phyloP scores from a whole-genome alignment of 2,888 invertebrate species.

The Uropetala carovei region DNA sequence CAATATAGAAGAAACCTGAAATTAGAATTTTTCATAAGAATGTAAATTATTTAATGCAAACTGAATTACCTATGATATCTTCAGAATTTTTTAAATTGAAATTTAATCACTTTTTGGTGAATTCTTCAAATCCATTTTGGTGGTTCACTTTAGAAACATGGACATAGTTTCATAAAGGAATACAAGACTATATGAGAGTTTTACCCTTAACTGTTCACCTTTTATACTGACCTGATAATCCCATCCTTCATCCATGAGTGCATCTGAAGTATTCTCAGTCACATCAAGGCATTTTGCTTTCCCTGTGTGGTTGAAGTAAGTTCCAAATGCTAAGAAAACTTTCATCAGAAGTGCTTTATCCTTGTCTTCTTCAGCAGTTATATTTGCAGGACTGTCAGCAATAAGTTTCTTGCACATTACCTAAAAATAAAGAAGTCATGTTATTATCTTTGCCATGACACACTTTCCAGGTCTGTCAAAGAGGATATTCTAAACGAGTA shows the following conservation, averaged over 20 bases:
- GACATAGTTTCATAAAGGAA: not conserved
- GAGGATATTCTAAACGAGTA: too few relatives aligned
- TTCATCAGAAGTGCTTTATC: slow-evolving; percentile 79
- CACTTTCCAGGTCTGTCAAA: too few relatives aligned
- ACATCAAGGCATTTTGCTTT: slow-evolving; percentile 83
- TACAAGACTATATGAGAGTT: not conserved
- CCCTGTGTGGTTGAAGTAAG: slow-evolving; percentile 91
- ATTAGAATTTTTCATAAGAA: too few relatives aligned
- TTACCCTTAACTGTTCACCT: too few relatives aligned
- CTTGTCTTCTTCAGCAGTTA: slow-evolving; percentile 66
- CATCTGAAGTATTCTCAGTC: slow-evolving; percentile 76
- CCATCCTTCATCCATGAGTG: slow-evolving; percentile 86
- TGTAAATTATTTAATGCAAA: too few relatives aligned
- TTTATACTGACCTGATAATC: slow-evolving; percentile 82
- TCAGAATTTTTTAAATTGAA: too few relatives aligned
- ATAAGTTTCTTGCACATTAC: slow-evolving; percentile 45
- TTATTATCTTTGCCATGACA: too few relatives aligned
- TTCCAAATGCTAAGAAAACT: slow-evolving; percentile 82
- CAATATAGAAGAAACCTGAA: too few relatives aligned
- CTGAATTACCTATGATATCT: too few relatives aligned
- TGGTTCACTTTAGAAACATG: too few relatives aligned
- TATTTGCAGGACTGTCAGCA: not conserved
- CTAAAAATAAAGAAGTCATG: slow-evolving; percentile 15
- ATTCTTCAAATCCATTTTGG: too few relatives aligned
- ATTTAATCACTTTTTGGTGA: too few relatives aligned